Evolutionary conservation across 2,113 vertebrate species (phyloP).

Genomic region (Columbina picui): DNA sequence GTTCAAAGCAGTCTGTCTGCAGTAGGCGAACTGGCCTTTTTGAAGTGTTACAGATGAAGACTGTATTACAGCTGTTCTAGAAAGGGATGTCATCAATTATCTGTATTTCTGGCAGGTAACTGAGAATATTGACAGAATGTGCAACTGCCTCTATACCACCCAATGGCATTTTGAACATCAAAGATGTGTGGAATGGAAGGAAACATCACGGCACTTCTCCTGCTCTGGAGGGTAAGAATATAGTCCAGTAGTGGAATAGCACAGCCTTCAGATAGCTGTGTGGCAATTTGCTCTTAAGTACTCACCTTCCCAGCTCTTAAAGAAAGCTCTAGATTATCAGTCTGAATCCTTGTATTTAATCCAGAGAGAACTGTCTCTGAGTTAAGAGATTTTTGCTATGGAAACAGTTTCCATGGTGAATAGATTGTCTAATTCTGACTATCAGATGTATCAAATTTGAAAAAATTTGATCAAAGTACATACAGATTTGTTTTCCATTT

Average conservation of each 20-base stretch:
- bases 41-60: background rate
- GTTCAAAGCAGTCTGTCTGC: background rate
- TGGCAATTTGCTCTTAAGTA: background rate
- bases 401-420: slow-evolving; percentile 49
- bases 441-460: slow-evolving; percentile 13
- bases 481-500: background rate
- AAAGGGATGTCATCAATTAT: background rate
- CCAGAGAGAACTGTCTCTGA: background rate
- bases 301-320: background rate
- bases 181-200: background rate
- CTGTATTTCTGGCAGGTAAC: background rate
- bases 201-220: background rate
- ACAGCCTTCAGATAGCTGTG: background rate
- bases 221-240: background rate
- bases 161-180: background rate
- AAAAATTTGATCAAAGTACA: background rate
- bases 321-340: slow-evolving; percentile 8
- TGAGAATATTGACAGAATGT: background rate
- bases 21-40: background rate
- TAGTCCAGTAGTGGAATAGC: background rate
- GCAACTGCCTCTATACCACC: background rate
- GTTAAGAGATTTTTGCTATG: slow-evolving; percentile 31
- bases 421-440: background rate
- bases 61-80: background rate
- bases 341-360: slow-evolving; percentile 43